Conservation (phyloP, 2,113 vertebrate genomes). For the Siniperca chuatsi region DNA sequence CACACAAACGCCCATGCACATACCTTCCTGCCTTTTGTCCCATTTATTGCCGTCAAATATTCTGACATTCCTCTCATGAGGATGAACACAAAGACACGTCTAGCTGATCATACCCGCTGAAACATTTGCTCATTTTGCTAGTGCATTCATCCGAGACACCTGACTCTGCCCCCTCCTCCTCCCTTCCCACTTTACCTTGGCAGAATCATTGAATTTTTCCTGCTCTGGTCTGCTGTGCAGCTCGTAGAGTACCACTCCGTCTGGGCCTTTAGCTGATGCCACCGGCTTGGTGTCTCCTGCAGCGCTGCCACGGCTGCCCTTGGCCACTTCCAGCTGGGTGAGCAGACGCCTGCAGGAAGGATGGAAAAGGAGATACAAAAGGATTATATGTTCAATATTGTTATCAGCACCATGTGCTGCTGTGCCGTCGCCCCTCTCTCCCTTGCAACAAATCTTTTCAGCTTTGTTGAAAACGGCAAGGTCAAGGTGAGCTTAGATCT, state of each 20-base stretch:
- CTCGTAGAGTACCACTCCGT: constrained; percentile 90
- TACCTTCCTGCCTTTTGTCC: constrained; percentile 12
- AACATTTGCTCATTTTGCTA: constrained; percentile 20
- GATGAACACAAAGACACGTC: constrained; percentile 16
- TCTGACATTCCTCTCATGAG: constrained; percentile 40
- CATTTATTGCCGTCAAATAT: constrained; percentile 29
- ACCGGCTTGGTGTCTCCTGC: constrained; percentile 77
- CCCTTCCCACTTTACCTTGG: constrained; percentile 85
- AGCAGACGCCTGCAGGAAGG: constrained; percentile 88
- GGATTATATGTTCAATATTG: constrained; percentile 38
- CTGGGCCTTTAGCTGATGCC: constrained; percentile 64
- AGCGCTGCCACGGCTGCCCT: constrained; percentile 78
- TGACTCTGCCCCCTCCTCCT: constrained; percentile 6
- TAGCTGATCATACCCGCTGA: neutral
- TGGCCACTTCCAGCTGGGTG: constrained; percentile 91
- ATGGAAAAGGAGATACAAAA: constrained; percentile 40
- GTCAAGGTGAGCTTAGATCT: constrained; percentile 15
- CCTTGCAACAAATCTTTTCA: neutral
- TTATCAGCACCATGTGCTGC: constrained; percentile 22
- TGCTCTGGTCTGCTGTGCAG: constrained; percentile 94
- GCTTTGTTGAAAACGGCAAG: constrained; percentile 10
- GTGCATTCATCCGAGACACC: constrained; percentile 35
- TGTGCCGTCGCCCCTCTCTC: neutral
- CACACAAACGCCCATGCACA: neutral
- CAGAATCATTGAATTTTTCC: constrained; percentile 91